A percentile compares a stretch with the other conserved stretches of the same genome.
These are phyloP conservation scores for Plebejus melissa DNA, from an alignment of 2,888 invertebrate species.

Conservation along the genomic window DNA sequence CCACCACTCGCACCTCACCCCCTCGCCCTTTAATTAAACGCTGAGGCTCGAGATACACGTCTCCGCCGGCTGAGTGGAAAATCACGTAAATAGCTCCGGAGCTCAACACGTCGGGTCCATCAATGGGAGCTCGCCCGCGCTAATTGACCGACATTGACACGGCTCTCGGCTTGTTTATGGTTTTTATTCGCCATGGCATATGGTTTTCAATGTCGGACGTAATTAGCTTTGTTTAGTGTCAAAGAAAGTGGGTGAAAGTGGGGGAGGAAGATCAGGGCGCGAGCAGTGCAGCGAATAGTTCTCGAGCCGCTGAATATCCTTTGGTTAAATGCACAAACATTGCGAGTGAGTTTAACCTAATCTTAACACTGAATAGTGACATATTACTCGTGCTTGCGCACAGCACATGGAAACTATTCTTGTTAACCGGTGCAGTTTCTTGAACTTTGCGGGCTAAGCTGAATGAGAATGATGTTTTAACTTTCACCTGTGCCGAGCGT, in stretches of 20 bases:
- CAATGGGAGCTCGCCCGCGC: slow-evolving; percentile 43
- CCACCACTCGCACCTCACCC: slow-evolving; percentile 52
- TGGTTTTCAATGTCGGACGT: slow-evolving; percentile 2
- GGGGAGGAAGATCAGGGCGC: not conserved
- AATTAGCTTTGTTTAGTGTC: slow-evolving; percentile 1
- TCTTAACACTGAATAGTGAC: not conserved
- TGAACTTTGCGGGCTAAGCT: slow-evolving; percentile 15
- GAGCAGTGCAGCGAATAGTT: not conserved
- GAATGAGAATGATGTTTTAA: slow-evolving; percentile 16
- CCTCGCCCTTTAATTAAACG: slow-evolving; percentile 78
- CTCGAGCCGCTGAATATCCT: not conserved
- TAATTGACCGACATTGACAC: slow-evolving; percentile 26
- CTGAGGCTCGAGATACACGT: slow-evolving; percentile 75
- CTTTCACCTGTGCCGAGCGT: not conserved
- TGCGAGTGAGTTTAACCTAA: not conserved
- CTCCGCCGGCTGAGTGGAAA: slow-evolving; percentile 70
- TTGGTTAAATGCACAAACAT: not conserved
- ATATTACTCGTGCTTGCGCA: not conserved
- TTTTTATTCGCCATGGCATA: slow-evolving; percentile 14
- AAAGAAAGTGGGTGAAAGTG: not conserved
- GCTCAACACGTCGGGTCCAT: slow-evolving; percentile 53
- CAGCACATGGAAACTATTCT: slow-evolving; percentile 8
- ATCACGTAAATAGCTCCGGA: slow-evolving; percentile 73
- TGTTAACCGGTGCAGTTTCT: slow-evolving; percentile 11
- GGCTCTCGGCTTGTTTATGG: slow-evolving; percentile 11